These are phyloP conservation scores for Choristoneura fumiferana DNA, from an alignment of 1,140 invertebrate species.

Conservation along the genomic window DNA sequence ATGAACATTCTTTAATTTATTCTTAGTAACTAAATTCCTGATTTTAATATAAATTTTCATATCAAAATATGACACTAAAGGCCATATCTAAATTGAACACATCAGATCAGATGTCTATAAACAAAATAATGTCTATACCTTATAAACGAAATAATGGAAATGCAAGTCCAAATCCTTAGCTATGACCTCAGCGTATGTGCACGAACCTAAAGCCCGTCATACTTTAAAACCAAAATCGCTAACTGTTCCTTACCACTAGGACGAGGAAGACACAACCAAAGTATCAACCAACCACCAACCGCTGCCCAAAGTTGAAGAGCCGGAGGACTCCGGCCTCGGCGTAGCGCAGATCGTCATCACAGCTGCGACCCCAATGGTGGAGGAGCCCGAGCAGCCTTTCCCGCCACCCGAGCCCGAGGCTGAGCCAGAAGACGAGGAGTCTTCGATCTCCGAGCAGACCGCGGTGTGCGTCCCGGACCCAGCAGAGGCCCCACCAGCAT, in stretches of 20 bases:
- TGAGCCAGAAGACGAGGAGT: constrained; percentile 55
- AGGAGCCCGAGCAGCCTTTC: constrained; percentile 86
- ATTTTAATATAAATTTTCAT: no score
- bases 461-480: constrained; percentile 32
- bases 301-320: constrained; percentile 57
- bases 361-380: constrained; percentile 91
- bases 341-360: constrained; percentile 93
- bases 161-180: no score
- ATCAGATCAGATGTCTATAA: no score
- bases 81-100: no score
- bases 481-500: constrained; percentile 53
- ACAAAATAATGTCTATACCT: no score
- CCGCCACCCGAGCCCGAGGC: constrained; percentile 76
- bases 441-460: constrained; percentile 21
- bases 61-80: no score
- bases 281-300: constrained; percentile 10
- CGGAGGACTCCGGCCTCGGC: constrained; percentile 78
- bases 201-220: no score
- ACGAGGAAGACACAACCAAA: constrained; percentile 46
- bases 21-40: no score
- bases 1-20: background rate
- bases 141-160: no score
- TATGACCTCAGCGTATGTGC: no score
- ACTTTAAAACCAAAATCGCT: no score
- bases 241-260: background rate